These are phyloP conservation scores for Zaprionus ghesquierei DNA, from an alignment of 1,140 invertebrate genomes.

Conservation along the genomic window DNA sequence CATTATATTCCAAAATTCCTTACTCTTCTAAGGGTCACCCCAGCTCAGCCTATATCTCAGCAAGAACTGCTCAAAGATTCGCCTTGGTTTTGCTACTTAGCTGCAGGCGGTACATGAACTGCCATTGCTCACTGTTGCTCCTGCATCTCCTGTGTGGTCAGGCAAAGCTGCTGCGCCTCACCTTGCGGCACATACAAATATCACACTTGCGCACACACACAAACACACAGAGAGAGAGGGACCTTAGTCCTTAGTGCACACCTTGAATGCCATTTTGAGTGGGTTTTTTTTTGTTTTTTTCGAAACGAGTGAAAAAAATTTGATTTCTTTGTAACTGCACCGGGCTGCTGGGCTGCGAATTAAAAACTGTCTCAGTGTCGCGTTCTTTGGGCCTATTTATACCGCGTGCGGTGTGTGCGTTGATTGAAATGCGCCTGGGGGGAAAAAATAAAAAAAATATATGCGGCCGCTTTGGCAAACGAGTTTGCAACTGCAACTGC, in stretches of 20 bases:
- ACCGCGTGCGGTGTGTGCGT: conserved; percentile 16
- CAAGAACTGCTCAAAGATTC: no score
- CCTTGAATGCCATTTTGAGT: conserved; percentile 76
- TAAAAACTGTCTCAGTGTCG: conserved; percentile 67
- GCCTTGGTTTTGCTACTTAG: not conserved
- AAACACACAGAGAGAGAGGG: not conserved
- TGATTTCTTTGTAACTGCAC: conserved; percentile 18
- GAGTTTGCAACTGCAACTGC: conserved; percentile 19
- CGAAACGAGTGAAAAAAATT: conserved; percentile 38
- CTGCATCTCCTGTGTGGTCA: no score
- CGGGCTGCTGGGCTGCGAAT: conserved; percentile 35
- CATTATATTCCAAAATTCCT: no score
- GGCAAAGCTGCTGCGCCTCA: no score
- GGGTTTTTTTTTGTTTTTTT: conserved; percentile 19
- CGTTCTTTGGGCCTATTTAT: conserved; percentile 80
- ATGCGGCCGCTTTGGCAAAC: conserved; percentile 26
- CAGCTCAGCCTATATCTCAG: no score
- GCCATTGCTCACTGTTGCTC: not conserved
- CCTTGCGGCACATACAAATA: not conserved
- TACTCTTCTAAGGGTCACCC: no score
- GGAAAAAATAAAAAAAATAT: conserved; percentile 42
- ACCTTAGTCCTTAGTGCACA: conserved; percentile 49
- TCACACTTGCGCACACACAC: not conserved
- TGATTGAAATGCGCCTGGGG: conserved; percentile 26
- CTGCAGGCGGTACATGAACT: no score